Evolutionary conservation across 2,888 invertebrate species (phyloP).

Genomic region (Orchesellides sinensis): DNA sequence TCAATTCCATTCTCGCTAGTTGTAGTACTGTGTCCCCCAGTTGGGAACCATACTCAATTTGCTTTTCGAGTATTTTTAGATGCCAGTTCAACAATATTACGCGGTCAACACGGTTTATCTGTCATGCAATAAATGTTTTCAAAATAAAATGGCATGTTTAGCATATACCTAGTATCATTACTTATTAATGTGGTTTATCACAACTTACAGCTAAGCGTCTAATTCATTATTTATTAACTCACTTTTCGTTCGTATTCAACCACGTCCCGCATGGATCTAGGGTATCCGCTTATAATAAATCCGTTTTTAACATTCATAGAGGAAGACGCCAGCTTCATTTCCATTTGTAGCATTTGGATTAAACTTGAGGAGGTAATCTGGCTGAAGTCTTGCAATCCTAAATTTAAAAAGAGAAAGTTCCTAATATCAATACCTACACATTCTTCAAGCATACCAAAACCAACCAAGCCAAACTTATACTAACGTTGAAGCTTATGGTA

Average conservation of each 20-base stretch:
- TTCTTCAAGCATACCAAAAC: too few species aligned
- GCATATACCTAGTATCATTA: background rate
- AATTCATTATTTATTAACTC: constrained; percentile 73
- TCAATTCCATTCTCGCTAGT: constrained; percentile 91
- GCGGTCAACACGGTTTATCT: constrained; percentile 93
- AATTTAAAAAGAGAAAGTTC: too few species aligned
- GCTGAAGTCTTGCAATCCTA: constrained; percentile 86
- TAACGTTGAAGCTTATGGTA: too few species aligned
- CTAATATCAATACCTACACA: too few species aligned
- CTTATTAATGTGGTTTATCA: background rate
- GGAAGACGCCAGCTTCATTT: constrained; percentile 94
- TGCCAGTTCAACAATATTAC: constrained; percentile 92
- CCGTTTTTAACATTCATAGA: constrained; percentile 82
- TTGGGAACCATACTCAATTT: constrained; percentile 93
- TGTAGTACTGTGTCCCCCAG: constrained; percentile 90
- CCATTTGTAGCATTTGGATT: constrained; percentile 92
- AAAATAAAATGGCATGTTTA: background rate
- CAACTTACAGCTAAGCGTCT: too few species aligned
- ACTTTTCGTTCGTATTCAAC: constrained; percentile 95
- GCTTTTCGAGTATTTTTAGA: constrained; percentile 89
- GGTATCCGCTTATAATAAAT: constrained; percentile 92
- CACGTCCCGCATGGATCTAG: constrained; percentile 93
- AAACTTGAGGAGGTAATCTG: constrained; percentile 91
- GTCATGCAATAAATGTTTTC: background rate
- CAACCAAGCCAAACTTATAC: too few species aligned